Conservation (phyloP, 1,140 invertebrate species). For the Saxidomus purpurata region DNA sequence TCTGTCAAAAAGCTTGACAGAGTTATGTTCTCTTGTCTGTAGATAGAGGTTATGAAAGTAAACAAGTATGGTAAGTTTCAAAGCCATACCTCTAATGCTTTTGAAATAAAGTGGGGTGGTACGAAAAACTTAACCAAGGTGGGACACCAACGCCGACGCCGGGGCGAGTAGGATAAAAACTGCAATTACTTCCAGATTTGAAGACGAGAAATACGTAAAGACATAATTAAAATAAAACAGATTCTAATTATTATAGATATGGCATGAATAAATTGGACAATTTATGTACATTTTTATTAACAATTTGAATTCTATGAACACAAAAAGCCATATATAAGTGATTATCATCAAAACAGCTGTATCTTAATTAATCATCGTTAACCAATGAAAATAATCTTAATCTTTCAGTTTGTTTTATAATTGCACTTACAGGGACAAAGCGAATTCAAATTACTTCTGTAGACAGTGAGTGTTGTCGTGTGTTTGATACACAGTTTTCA, state of each 20-base stretch:
- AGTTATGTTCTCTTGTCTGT: no score
- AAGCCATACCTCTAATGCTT: background rate
- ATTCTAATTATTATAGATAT: background rate
- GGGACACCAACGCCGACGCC: no score
- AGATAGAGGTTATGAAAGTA: background rate
- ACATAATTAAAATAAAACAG: background rate
- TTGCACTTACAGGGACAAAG: background rate
- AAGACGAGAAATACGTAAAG: background rate
- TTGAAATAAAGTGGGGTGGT: no score
- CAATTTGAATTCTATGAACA: background rate
- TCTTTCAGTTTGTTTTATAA: background rate
- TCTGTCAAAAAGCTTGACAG: no score
- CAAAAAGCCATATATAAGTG: background rate
- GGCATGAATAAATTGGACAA: background rate
- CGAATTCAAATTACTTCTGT: background rate
- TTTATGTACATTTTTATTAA: background rate
- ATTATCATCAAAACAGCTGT: background rate
- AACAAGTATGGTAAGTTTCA: background rate
- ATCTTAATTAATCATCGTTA: constrained; percentile 18
- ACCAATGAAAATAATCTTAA: background rate
- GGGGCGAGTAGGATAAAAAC: no score
- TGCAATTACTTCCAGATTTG: no score
- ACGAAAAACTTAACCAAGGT: no score
- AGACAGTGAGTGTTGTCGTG: background rate
- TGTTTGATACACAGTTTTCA: background rate